These are phyloP conservation scores for Papilio aristodemus DNA, from an alignment of 1,140 invertebrate species.

Conservation along the genomic window DNA sequence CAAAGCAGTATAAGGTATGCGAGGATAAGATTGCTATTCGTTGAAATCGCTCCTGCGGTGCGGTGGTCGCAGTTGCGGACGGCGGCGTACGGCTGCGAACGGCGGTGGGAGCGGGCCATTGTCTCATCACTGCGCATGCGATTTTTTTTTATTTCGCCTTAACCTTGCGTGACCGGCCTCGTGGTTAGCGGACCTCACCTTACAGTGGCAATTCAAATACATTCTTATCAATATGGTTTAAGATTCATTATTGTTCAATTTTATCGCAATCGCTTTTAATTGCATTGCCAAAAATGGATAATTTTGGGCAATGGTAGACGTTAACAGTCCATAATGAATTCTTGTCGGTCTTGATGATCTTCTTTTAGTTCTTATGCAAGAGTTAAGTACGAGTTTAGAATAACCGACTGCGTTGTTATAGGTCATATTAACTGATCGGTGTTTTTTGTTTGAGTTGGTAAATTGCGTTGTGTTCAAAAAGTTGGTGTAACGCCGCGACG, in stretches of 20 bases:
- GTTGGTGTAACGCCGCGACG: background rate
- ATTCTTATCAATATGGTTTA: conserved; percentile 32
- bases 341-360: background rate
- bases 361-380: conserved; percentile 2
- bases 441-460: background rate
- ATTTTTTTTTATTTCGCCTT: conserved; percentile 57
- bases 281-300: too few species aligned
- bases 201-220: conserved; percentile 33
- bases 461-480: background rate
- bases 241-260: conserved; percentile 34
- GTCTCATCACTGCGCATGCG: conserved; percentile 34
- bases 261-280: conserved; percentile 29
- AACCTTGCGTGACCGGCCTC: conserved; percentile 58
- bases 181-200: conserved; percentile 48
- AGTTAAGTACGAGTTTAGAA: background rate
- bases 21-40: background rate
- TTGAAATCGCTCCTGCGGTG: too few species aligned
- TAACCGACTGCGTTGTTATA: background rate
- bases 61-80: too few species aligned
- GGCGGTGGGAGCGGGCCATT: too few species aligned
- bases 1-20: background rate
- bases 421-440: background rate
- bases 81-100: too few species aligned
- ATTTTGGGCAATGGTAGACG: conserved; percentile 34
- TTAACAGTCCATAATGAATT: conserved; percentile 43